Percentiles rank a stretch among this genome's conserved stretches.
phyloP scores from a whole-genome alignment of 2,113 vertebrate species.

The Leptobrachium ailaonicum region DNA sequence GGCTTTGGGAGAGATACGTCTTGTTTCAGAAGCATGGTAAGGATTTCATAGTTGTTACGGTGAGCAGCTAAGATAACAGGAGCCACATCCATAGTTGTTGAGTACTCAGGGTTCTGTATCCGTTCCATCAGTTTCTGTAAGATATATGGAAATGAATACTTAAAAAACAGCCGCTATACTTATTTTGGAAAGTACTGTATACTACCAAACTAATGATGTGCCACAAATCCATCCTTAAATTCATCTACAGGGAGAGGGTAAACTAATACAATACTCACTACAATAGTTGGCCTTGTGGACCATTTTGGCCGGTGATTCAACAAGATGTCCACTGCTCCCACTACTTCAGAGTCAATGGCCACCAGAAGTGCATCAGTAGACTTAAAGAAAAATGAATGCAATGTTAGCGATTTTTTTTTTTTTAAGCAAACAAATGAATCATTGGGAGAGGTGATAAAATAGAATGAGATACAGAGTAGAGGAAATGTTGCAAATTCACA shows the following conservation, averaged over 20 bases:
- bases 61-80: conserved; percentile 97
- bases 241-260: no score
- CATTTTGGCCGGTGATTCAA: conserved; percentile 92
- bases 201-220: no score
- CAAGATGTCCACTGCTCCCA: conserved; percentile 96
- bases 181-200: no score
- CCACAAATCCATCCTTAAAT: no score
- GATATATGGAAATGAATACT: conserved; percentile 39
- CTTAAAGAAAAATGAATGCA: conserved; percentile 61
- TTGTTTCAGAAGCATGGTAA: conserved; percentile 97
- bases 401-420: no score
- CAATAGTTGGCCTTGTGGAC: conserved; percentile 91
- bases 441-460: no score
- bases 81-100: conserved; percentile 97
- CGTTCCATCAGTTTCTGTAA: conserved; percentile 95
- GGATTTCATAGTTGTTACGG: conserved; percentile 97
- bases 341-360: conserved; percentile 96
- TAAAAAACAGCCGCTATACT: not conserved
- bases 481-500: no score
- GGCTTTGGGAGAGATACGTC: conserved; percentile 95
- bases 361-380: conserved; percentile 94
- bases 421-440: no score
- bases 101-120: conserved; percentile 97
- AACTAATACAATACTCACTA: conserved; percentile 71
- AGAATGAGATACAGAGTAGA: no score